These are phyloP conservation scores for Propithecus coquereli DNA, from an alignment of 2,113 vertebrate species.

Conservation along the genomic window DNA sequence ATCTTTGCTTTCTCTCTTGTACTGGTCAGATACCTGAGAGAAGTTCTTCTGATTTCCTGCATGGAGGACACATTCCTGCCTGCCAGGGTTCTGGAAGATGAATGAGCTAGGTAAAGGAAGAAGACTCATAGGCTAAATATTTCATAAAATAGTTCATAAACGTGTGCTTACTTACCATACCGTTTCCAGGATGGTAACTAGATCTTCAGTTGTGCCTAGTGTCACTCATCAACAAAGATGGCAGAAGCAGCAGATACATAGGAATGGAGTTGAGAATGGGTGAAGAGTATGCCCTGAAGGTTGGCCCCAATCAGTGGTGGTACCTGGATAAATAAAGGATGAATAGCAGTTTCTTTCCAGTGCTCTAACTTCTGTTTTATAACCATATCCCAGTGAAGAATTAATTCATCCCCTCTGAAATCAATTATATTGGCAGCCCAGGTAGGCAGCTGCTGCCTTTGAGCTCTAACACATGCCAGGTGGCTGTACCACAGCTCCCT, in stretches of 20 bases:
- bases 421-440: slow-evolving; percentile 48
- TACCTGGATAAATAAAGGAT: neutral
- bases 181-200: neutral
- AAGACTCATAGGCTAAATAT: neutral
- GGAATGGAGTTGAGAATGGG: neutral
- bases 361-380: slow-evolving; percentile 10
- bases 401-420: slow-evolving; percentile 31
- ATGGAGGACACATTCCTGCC: neutral
- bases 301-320: neutral
- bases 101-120: neutral
- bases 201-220: neutral
- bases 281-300: neutral
- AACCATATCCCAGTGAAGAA: slow-evolving; percentile 29
- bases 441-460: slow-evolving; percentile 67
- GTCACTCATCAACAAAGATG: neutral
- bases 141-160: neutral
- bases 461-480: slow-evolving; percentile 40
- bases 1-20: slow-evolving; percentile 19
- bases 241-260: neutral
- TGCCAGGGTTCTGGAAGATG: neutral
- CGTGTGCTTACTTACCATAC: neutral
- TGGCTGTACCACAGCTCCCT: slow-evolving; percentile 44
- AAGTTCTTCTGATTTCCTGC: neutral
- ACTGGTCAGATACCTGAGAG: neutral
- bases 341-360: slow-evolving; percentile 1